Evolutionary conservation across 2,888 invertebrate genomes (phyloP).

Genomic region (Lasioglossum calceatum): DNA sequence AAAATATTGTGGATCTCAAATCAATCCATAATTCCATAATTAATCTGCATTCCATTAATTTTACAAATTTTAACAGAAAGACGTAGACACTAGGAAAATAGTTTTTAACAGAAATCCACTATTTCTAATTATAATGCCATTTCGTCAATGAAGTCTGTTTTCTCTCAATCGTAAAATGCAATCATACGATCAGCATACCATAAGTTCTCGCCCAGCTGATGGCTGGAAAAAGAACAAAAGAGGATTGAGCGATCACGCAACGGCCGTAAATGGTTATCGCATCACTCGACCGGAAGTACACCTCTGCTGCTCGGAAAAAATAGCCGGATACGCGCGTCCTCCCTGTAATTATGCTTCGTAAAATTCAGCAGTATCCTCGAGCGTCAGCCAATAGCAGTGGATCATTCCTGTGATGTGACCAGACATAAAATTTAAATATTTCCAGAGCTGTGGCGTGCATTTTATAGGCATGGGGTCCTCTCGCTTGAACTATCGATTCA

Average conservation of each 20-base stretch:
- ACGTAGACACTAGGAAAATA: not conserved
- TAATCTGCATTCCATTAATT: not conserved
- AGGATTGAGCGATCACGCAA: constrained; percentile 70
- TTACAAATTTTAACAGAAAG: not conserved
- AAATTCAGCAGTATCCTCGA: constrained; percentile 50
- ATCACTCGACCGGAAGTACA: constrained; percentile 65
- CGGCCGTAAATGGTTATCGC: constrained; percentile 74
- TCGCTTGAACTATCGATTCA: constrained; percentile 2
- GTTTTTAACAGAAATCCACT: not conserved
- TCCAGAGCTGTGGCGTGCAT: not conserved
- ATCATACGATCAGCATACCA: constrained; percentile 28
- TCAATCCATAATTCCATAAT: not conserved
- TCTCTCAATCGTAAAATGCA: not conserved
- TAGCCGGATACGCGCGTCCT: constrained; percentile 50
- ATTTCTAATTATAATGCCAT: not conserved
- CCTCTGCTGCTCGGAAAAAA: constrained; percentile 58
- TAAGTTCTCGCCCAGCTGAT: constrained; percentile 52
- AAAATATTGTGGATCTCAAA: too few relatives aligned
- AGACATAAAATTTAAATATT: constrained; percentile 47
- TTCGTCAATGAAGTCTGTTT: constrained; percentile 13
- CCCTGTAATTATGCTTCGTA: constrained; percentile 63
- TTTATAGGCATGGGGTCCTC: constrained; percentile 2
- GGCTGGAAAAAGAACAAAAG: constrained; percentile 48
- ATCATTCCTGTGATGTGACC: constrained; percentile 43
- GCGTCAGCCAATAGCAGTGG: constrained; percentile 28